Percentiles rank a stretch among this genome's conserved stretches.
Evolutionary conservation across 2,888 invertebrate genomes (phyloP).

Genomic region (Meloe dianella): DNA sequence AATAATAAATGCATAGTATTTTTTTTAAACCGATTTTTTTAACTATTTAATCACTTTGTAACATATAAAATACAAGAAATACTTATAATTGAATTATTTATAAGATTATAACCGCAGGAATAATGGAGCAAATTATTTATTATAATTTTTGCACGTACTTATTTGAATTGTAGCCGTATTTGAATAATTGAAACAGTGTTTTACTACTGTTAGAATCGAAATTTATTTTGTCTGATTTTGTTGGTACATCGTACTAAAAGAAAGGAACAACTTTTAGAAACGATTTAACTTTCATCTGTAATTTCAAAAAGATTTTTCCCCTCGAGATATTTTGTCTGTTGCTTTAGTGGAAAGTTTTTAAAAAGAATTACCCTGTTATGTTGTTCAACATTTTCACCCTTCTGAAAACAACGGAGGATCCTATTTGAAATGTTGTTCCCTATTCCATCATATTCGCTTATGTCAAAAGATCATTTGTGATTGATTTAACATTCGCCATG

Average conservation of each 20-base stretch:
- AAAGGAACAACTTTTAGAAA: not conserved
- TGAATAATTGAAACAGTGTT: not conserved
- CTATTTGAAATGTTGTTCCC: not conserved
- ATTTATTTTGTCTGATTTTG: too few species aligned
- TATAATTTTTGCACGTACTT: not conserved
- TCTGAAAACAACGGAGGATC: not conserved
- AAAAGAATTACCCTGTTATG: not conserved
- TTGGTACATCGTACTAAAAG: not conserved
- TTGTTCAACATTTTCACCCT: not conserved
- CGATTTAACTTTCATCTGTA: not conserved
- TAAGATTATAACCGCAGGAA: not conserved
- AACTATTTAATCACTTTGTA: too few species aligned
- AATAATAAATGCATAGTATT: too few species aligned
- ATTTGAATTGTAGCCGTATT: not conserved
- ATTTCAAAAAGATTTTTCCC: not conserved
- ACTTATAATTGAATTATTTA: conserved; percentile 10
- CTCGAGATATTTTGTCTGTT: not conserved
- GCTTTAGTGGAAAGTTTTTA: not conserved
- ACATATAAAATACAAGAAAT: too few species aligned
- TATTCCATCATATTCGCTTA: not conserved
- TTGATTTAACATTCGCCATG: not conserved
- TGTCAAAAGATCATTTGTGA: not conserved
- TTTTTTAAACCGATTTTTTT: too few species aligned
- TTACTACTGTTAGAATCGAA: too few species aligned
- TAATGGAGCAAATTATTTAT: not conserved